phyloP scores from a whole-genome alignment of 2,888 invertebrate species.

The Bombylius major region DNA sequence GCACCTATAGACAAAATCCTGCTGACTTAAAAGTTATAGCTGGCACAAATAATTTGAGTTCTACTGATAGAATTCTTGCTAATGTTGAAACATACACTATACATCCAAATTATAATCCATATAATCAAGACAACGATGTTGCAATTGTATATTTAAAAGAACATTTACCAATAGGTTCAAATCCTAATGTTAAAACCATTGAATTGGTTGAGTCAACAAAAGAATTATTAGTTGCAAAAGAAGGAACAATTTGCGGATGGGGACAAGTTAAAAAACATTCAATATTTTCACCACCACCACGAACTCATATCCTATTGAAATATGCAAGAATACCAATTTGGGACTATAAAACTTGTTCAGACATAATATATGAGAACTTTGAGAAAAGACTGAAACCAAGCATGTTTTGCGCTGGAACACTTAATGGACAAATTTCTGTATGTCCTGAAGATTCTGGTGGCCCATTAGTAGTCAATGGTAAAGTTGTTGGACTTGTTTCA shows the following conservation, averaged over 20 bases:
- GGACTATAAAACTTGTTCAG: too few relatives aligned
- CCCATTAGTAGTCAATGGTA: background rate
- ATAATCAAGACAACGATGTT: constrained; percentile 40
- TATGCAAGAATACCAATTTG: too few relatives aligned
- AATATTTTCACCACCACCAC: too few relatives aligned
- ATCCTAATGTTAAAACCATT: constrained; percentile 33
- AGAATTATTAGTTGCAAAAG: background rate
- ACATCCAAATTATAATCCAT: constrained; percentile 37
- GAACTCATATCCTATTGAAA: too few relatives aligned
- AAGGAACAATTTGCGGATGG: constrained; percentile 11
- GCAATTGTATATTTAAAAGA: constrained; percentile 38
- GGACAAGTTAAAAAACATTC: constrained; percentile 12
- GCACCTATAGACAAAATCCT: constrained; percentile 22
- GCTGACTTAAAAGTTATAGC: too few relatives aligned
- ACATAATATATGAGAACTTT: background rate
- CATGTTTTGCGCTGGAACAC: constrained; percentile 5
- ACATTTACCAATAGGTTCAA: too few relatives aligned
- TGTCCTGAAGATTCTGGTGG: constrained; percentile 6
- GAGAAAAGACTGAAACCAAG: background rate
- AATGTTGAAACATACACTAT: background rate
- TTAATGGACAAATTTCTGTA: background rate
- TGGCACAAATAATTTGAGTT: constrained; percentile 37
- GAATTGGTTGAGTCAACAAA: constrained; percentile 16
- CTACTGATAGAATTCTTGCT: constrained; percentile 3
- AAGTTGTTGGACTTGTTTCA: constrained; percentile 2